These are phyloP conservation scores for Heterodera filipjevi DNA, from an alignment of 2,888 invertebrate genomes.

Conservation along the genomic window DNA sequence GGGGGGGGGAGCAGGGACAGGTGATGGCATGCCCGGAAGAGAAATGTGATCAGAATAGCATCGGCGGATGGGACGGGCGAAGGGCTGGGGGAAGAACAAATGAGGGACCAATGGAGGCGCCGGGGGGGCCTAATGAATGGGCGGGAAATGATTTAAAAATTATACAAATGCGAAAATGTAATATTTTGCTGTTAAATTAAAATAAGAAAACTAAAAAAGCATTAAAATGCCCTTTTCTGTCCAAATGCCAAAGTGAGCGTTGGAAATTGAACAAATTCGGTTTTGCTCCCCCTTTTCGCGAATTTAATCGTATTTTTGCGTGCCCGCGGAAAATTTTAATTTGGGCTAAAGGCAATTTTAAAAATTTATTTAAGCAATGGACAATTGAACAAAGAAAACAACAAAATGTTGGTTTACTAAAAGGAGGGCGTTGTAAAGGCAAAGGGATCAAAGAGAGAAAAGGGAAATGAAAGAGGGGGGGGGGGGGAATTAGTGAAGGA, in stretches of 20 bases:
- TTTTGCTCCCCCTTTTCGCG: not conserved
- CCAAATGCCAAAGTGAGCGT: not conserved
- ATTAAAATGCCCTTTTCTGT: not conserved
- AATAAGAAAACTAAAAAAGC: not conserved
- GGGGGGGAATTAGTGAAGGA: not conserved
- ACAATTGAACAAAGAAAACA: not conserved
- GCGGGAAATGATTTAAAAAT: not conserved
- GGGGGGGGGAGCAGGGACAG: not conserved
- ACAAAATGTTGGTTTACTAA: not conserved
- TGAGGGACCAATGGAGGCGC: not conserved
- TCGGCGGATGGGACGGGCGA: not conserved
- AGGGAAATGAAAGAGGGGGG: not conserved
- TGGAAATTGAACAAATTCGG: not conserved
- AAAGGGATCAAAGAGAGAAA: not conserved
- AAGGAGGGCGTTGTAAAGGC: not conserved
- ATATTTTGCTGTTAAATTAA: no score
- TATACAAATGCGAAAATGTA: not conserved
- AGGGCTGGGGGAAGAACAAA: not conserved
- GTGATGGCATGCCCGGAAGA: not conserved
- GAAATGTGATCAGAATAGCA: not conserved
- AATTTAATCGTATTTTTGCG: not conserved
- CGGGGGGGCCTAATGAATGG: not conserved
- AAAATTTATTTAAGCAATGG: not conserved
- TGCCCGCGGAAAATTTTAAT: not conserved
- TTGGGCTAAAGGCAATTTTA: not conserved